Conservation (phyloP, 2,888 invertebrate genomes). For the Microplitis manilae region DNA sequence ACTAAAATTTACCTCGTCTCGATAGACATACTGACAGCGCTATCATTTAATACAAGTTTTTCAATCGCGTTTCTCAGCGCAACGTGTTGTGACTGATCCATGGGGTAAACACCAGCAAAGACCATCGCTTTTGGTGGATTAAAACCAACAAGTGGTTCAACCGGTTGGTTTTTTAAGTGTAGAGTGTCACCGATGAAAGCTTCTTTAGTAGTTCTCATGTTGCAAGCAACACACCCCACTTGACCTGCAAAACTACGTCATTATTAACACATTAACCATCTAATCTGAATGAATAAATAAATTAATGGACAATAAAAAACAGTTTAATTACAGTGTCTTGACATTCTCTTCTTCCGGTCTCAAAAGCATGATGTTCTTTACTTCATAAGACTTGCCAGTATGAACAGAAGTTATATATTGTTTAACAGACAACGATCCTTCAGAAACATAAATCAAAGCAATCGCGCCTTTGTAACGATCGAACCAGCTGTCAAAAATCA, state of each 20-base stretch:
- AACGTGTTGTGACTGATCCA: conserved; percentile 88
- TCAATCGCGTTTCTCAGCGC: conserved; percentile 87
- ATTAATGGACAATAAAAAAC: conserved; percentile 4
- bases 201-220: conserved; percentile 83
- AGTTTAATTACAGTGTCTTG: conserved; percentile 75
- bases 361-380: conserved; percentile 85
- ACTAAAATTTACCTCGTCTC: conserved; percentile 82
- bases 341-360: conserved; percentile 82
- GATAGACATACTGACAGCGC: conserved; percentile 85
- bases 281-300: not conserved
- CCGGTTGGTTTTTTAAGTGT: conserved; percentile 73
- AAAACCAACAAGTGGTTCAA: conserved; percentile 79
- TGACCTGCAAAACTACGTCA: conserved; percentile 83
- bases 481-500: conserved; percentile 96
- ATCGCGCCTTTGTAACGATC: conserved; percentile 89
- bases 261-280: conserved; percentile 26
- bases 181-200: conserved; percentile 86
- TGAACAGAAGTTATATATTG: conserved; percentile 83
- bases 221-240: conserved; percentile 90
- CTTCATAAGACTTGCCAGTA: conserved; percentile 83
- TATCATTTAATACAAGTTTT: conserved; percentile 94
- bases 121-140: conserved; percentile 84
- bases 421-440: conserved; percentile 83
- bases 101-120: conserved; percentile 91
- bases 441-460: conserved; percentile 83